A percentile compares a stretch with the other conserved stretches of the same genome.
These are phyloP conservation scores for Salarias fasciatus DNA, from an alignment of 2,797 vertebrate genomes.

Conservation along the genomic window DNA sequence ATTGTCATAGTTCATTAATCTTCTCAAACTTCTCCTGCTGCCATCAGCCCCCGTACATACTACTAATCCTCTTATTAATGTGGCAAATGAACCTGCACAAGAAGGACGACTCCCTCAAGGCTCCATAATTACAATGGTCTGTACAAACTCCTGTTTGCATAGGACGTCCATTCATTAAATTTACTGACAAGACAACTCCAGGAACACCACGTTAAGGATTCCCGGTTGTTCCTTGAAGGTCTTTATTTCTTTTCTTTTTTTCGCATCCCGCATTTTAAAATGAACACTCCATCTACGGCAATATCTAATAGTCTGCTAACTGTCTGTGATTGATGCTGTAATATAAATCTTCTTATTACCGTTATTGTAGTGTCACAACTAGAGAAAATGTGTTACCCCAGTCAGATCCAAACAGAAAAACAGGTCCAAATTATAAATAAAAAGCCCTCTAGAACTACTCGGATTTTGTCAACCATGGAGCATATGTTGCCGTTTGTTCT, in stretches of 20 bases:
- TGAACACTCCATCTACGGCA: constrained; percentile 26
- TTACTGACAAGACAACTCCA: constrained; percentile 62
- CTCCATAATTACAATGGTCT: constrained; percentile 86
- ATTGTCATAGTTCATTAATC: constrained; percentile 92
- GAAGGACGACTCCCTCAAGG: constrained; percentile 83
- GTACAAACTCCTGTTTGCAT: constrained; percentile 84
- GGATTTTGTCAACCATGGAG: constrained; percentile 11
- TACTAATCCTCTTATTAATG: constrained; percentile 90
- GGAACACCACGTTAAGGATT: constrained; percentile 38
- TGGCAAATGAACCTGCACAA: constrained; percentile 86
- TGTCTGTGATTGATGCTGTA: constrained; percentile 34
- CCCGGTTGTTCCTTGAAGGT: constrained; percentile 10
- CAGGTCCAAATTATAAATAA: constrained; percentile 3
- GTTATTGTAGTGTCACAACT: constrained; percentile 23
- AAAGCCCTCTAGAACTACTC: constrained; percentile 12
- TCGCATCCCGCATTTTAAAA: constrained; percentile 26
- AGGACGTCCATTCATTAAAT: constrained; percentile 81
- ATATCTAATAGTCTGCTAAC: constrained; percentile 34
- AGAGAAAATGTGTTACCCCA: constrained; percentile 13
- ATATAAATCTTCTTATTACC: constrained; percentile 28
- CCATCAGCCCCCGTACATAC: constrained; percentile 80
- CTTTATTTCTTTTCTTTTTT: neutral
- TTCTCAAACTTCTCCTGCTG: constrained; percentile 85
- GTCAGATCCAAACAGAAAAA: constrained; percentile 7
- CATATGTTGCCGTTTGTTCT: constrained; percentile 25